Conservation (phyloP, 2,888 invertebrate species). For the Eupithecia insigniata region DNA sequence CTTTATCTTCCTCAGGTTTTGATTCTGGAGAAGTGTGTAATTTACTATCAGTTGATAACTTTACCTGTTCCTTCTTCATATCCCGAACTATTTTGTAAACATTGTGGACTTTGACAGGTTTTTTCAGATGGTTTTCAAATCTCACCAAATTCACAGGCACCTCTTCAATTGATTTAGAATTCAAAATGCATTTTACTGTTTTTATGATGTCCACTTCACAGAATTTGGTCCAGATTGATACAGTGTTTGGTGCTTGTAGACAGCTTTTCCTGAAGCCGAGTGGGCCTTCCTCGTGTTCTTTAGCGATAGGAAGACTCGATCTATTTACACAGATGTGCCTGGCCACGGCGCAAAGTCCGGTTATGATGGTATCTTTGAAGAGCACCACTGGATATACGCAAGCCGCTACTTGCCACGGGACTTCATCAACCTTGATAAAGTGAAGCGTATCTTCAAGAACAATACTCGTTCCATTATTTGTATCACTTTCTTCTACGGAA, state of each 20-base stretch:
- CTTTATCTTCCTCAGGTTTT: constrained; percentile 45
- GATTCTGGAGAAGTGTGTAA: constrained; percentile 35
- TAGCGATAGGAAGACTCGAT: constrained; percentile 40
- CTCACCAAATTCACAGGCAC: constrained; percentile 89
- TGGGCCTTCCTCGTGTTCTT: constrained; percentile 79
- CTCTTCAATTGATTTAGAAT: constrained; percentile 47
- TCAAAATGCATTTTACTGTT: constrained; percentile 80
- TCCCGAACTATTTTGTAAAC: constrained; percentile 89
- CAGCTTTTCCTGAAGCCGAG: constrained; percentile 92
- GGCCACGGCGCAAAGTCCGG: constrained; percentile 90
- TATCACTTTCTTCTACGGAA: constrained; percentile 49
- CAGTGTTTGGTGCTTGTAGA: constrained; percentile 92
- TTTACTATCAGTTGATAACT: constrained; percentile 49
- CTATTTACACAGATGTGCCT: constrained; percentile 68
- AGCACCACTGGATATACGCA: constrained; percentile 87
- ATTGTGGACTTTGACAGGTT: constrained; percentile 94
- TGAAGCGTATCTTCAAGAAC: constrained; percentile 59
- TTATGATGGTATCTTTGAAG: constrained; percentile 86
- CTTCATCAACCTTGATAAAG: constrained; percentile 57
- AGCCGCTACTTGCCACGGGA: constrained; percentile 78
- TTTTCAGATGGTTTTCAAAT: constrained; percentile 93
- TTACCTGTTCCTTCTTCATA: constrained; percentile 66
- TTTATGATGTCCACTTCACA: constrained; percentile 93
- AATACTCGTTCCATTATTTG: constrained; percentile 46
- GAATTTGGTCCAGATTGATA: constrained; percentile 95